Conservation (phyloP, 2,113 vertebrate genomes). For the Nasalis larvatus region DNA sequence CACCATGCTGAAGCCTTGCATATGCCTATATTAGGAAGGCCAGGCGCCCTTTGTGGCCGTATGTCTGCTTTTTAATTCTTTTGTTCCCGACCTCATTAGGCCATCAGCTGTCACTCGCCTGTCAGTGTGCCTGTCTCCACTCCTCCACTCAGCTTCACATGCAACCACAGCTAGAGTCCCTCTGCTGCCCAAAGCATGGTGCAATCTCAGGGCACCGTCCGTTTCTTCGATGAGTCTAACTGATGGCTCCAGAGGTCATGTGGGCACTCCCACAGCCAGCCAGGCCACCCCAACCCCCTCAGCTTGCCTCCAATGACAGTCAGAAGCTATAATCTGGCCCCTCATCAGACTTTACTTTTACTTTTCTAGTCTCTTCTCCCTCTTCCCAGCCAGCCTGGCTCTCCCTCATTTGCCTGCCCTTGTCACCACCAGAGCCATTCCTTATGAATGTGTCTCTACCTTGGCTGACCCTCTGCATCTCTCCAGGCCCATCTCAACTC, state of each 20-base stretch:
- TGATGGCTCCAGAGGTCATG: not conserved
- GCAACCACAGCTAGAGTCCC: not conserved
- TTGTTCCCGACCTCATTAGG: not conserved
- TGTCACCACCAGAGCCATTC: not conserved
- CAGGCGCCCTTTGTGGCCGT: not conserved
- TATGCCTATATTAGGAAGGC: not conserved
- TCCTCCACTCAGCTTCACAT: not conserved
- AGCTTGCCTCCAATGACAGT: not conserved
- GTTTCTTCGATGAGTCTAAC: not conserved
- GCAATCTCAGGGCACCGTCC: not conserved
- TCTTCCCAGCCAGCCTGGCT: not conserved
- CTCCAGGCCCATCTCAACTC: not conserved
- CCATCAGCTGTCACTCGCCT: constrained; percentile 12
- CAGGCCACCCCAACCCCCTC: not conserved
- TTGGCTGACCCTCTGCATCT: not conserved
- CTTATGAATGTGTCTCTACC: not conserved
- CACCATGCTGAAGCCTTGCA: not conserved
- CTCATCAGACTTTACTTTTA: not conserved
- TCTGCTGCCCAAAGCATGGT: not conserved
- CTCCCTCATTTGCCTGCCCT: not conserved
- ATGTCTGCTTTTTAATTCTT: not conserved
- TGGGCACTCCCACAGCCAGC: not conserved
- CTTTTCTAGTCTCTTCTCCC: not conserved
- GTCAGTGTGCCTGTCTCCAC: not conserved
- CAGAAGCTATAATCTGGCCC: not conserved